phyloP scores from a whole-genome alignment of 2,113 vertebrate genomes.

The Dolichotis patagonum region DNA sequence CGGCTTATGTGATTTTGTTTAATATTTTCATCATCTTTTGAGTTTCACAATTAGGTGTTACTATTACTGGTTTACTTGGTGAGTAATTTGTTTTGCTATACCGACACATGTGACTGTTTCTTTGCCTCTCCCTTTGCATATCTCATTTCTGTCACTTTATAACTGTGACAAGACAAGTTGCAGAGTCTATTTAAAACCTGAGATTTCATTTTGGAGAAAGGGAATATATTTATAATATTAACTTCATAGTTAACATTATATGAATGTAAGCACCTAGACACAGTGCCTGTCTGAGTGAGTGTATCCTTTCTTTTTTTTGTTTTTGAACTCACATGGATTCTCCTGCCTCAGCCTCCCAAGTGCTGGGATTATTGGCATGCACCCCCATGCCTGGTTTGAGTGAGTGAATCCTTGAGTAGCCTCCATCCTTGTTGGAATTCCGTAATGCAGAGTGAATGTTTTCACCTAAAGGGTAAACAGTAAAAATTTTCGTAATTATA shows the following conservation, averaged over 20 bases:
- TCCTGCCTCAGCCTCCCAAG: not conserved
- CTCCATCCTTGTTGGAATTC: not conserved
- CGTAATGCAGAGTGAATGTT: not conserved
- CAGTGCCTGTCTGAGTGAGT: not conserved
- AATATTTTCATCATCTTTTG: not conserved
- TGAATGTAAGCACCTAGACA: not conserved
- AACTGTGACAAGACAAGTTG: not conserved
- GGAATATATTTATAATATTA: not conserved
- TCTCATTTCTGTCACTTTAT: slow-evolving; percentile 16
- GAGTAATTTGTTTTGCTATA: not conserved
- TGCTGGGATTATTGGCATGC: not conserved
- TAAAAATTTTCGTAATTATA: not conserved
- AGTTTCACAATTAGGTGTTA: not conserved
- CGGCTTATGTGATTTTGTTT: not conserved
- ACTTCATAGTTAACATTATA: not conserved
- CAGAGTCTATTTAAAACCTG: not conserved
- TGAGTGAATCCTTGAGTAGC: not conserved
- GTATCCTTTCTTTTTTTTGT: not conserved
- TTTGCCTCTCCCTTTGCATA: not conserved
- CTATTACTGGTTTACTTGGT: not conserved
- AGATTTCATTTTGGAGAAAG: not conserved
- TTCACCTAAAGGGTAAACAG: not conserved
- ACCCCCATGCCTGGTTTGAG: not conserved
- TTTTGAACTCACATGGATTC: not conserved
- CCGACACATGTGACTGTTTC: not conserved